Evolutionary conservation across 92 coral and sea anemone species (phyloP).

Genomic region (Palythoa caribaeorum): DNA sequence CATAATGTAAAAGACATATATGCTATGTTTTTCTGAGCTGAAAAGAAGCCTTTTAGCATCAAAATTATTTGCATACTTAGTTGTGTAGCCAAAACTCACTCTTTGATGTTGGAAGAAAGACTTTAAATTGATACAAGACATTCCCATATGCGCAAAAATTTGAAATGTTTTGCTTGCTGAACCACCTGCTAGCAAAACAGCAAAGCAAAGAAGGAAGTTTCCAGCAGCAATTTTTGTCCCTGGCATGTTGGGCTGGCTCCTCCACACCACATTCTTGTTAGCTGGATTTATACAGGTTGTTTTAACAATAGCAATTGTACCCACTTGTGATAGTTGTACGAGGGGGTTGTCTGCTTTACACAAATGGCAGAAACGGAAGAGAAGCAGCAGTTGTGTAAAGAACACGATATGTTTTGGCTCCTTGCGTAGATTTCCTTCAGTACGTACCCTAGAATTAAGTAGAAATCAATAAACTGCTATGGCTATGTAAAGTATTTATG

Average conservation of each 20-base stretch:
- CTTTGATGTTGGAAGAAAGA: slow-evolving; percentile 65
- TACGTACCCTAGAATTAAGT: too few relatives aligned
- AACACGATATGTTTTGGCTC: too few relatives aligned
- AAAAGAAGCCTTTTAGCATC: neutral
- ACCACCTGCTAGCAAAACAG: slow-evolving; percentile 59
- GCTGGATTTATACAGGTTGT: slow-evolving; percentile 50
- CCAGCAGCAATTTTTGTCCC: slow-evolving; percentile 69
- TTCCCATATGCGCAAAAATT: slow-evolving; percentile 69
- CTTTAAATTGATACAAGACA: slow-evolving; percentile 54
- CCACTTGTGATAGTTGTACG: slow-evolving; percentile 44
- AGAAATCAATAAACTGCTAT: too few relatives aligned
- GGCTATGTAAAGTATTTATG: too few relatives aligned
- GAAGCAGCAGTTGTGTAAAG: slow-evolving; percentile 60
- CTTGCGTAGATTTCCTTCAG: too few relatives aligned
- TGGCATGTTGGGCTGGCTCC: slow-evolving; percentile 70
- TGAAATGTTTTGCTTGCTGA: slow-evolving; percentile 59
- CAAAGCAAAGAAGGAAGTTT: slow-evolving; percentile 68
- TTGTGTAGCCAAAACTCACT: slow-evolving; percentile 42
- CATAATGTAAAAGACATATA: neutral
- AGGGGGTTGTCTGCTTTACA: slow-evolving; percentile 56
- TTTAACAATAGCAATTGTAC: slow-evolving; percentile 68
- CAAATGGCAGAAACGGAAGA: slow-evolving; percentile 61
- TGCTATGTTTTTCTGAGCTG: neutral
- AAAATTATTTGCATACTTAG: neutral
- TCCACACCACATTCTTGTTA: slow-evolving; percentile 36